Evolutionary conservation across 2,797 vertebrate genomes (phyloP).

Genomic region (Melanotaenia parkinsoni): DNA sequence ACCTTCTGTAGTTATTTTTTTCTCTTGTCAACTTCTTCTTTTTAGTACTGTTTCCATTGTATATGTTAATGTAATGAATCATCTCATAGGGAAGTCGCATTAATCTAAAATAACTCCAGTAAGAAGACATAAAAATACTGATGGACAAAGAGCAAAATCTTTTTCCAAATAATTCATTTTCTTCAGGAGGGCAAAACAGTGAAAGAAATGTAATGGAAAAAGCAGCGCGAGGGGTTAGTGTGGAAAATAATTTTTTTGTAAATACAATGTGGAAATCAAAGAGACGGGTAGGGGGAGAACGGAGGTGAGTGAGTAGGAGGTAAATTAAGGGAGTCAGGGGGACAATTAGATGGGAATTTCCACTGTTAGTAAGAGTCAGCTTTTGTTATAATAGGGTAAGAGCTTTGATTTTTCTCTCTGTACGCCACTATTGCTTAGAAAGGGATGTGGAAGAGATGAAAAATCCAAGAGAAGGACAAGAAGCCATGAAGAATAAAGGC

Average conservation of each 20-base stretch:
- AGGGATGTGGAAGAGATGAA: not conserved
- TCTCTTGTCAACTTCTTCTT: not conserved
- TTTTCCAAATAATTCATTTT: slow-evolving; percentile 33
- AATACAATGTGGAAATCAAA: slow-evolving; percentile 75
- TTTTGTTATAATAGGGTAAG: slow-evolving; percentile 54
- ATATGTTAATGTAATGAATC: not conserved
- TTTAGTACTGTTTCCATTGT: not conserved
- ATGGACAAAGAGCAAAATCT: not conserved
- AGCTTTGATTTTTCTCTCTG: slow-evolving; percentile 8
- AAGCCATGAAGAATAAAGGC: not conserved
- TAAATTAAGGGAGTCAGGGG: slow-evolving; percentile 68
- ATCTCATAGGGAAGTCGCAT: not conserved
- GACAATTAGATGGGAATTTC: slow-evolving; percentile 75
- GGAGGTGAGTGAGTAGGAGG: slow-evolving; percentile 61
- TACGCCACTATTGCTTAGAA: not conserved
- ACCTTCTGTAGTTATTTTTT: not conserved
- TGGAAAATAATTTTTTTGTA: slow-evolving; percentile 79
- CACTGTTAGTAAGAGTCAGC: slow-evolving; percentile 64
- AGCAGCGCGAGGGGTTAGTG: slow-evolving; percentile 41
- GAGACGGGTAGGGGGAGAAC: slow-evolving; percentile 63
- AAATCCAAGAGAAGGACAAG: not conserved
- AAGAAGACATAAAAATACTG: slow-evolving; percentile 18
- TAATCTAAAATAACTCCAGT: not conserved
- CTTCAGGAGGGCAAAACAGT: slow-evolving; percentile 20
- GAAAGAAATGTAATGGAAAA: slow-evolving; percentile 34